phyloP scores from a whole-genome alignment of 2,888 invertebrate genomes.

The Fabriciana adippe region DNA sequence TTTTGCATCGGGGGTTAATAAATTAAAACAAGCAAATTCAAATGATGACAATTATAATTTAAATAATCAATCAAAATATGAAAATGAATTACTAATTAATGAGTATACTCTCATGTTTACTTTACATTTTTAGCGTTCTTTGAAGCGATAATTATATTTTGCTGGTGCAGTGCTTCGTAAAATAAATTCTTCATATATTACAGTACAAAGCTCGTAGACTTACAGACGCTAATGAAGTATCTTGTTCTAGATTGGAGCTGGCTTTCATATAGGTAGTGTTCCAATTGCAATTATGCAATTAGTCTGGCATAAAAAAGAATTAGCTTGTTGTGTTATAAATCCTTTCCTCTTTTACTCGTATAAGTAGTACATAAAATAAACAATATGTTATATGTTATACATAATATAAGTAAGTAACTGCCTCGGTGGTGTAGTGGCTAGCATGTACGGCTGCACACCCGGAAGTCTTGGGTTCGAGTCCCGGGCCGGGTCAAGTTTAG shows the following conservation, averaged over 20 bases:
- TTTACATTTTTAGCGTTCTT: constrained; percentile 2
- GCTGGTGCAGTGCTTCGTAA: neutral
- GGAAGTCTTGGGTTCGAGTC: too few relatives aligned
- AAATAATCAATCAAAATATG: neutral
- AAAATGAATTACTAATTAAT: neutral
- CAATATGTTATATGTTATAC: too few relatives aligned
- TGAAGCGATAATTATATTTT: constrained; percentile 1
- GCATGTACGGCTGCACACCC: too few relatives aligned
- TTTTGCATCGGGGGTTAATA: too few relatives aligned
- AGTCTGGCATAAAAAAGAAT: neutral
- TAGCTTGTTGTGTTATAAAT: too few relatives aligned
- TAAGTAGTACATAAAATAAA: too few relatives aligned
- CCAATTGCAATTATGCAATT: neutral
- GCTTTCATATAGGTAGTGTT: neutral
- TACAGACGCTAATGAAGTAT: constrained; percentile 8
- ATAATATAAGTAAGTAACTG: too few relatives aligned
- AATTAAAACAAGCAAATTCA: too few relatives aligned
- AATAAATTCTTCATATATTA: constrained; percentile 3
- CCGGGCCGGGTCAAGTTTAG: too few relatives aligned
- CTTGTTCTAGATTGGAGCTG: constrained; percentile 8
- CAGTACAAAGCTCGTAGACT: constrained; percentile 2
- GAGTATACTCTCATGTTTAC: neutral
- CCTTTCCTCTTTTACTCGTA: too few relatives aligned
- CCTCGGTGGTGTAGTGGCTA: too few relatives aligned
- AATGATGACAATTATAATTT: too few relatives aligned